Evolutionary conservation across 2,888 invertebrate genomes (phyloP), one percentile per base, ranked within the genome.

Genomic region (Escarpia spicata): DNA sequence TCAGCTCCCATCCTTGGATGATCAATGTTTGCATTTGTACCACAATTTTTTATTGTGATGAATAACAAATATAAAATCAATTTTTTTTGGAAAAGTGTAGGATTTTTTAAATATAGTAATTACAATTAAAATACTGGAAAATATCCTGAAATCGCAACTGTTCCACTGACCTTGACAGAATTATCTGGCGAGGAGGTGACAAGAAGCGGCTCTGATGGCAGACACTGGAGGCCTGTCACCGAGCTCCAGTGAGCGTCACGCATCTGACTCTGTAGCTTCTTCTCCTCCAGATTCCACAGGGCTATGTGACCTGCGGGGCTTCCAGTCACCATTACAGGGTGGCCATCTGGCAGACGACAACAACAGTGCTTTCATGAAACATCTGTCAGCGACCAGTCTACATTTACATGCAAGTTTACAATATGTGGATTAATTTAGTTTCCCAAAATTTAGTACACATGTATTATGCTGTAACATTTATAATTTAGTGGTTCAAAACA

Each of bases 171-270:
- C 96, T 99, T 99, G 94, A 99, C 97, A 9, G 98, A 98, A 96
- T 99, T 99, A 95, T 99, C 99, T n/a, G 98, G 97, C 0, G 99
- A 98, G 19, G 98, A 98, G 0, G 99, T 98, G 1, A 99, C 97
- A 96, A 99, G 97, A 0, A 99, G 96, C 0, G 99, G 99, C 96
- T 99, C 99, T 93, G 98, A 98, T 91, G 98, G 98, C 91, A 99
- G 97, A 96, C 98, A 99, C 94, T 98, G 97, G 95, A 99, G 97
- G 0, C 99, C 98, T 15, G 98, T 97, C 3, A 99, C 98, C 19
- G 97, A 96, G 26, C 95, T 95, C 37, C 93, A 97, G 96, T 99
- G 99, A 0, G 98, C 98, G 90, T 97, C 97, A 92, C 98, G 97
- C 43, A 99, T 96, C 96, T 99, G 99, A 93, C 98, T 98, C 93